These are phyloP conservation scores for Shinisaurus crocodilurus DNA, from an alignment of 2,113 vertebrate genomes.

Conservation along the genomic window DNA sequence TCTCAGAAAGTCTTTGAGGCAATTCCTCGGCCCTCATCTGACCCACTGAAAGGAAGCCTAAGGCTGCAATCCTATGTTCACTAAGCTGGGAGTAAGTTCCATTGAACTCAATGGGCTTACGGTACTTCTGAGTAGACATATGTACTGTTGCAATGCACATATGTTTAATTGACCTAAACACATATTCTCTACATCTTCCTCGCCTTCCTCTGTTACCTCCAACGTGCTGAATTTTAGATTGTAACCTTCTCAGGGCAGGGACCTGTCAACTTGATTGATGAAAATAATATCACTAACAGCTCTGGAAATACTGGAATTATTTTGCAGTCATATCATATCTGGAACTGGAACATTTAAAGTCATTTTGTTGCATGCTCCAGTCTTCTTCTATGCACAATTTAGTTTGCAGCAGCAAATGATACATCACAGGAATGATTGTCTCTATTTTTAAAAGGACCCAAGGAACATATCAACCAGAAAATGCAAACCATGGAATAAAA, in stretches of 20 bases:
- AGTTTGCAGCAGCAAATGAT: not conserved
- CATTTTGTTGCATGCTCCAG: not conserved
- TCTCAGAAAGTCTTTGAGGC: not conserved
- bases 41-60: not conserved
- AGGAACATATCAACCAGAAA: not conserved
- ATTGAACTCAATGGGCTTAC: not conserved
- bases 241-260: not conserved
- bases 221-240: not conserved
- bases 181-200: too few species aligned
- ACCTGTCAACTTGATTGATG: not conserved
- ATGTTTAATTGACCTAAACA: not conserved
- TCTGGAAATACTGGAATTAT: not conserved
- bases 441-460: not conserved
- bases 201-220: not conserved
- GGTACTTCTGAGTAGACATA: not conserved
- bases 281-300: not conserved
- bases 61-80: too few species aligned
- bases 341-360: not conserved
- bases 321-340: not conserved
- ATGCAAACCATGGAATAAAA: not conserved
- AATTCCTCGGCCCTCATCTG: not conserved
- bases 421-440: not conserved
- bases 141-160: not conserved
- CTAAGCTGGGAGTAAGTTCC: not conserved
- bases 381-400: not conserved